These are phyloP conservation scores for Lymantria monacha DNA, from an alignment of 2,888 invertebrate species.

Conservation along the genomic window DNA sequence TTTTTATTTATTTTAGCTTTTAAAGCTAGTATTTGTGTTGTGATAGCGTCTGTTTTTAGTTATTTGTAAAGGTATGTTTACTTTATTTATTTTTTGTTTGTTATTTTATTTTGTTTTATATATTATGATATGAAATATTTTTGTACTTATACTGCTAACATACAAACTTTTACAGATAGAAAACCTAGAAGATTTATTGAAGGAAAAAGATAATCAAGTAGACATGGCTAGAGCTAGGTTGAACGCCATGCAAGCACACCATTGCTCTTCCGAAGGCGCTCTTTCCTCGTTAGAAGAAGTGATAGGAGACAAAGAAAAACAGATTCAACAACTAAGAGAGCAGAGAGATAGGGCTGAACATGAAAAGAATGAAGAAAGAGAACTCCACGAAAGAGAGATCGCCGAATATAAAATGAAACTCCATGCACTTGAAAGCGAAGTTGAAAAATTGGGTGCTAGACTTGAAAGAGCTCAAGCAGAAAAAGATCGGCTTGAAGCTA, in stretches of 20 bases:
- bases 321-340: conserved; percentile 96
- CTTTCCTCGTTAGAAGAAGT: conserved; percentile 96
- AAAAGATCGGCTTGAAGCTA: conserved; percentile 94
- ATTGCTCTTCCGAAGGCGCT: conserved; percentile 96
- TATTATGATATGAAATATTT: conserved; percentile 16
- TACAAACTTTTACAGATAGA: conserved; percentile 88
- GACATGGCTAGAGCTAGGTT: conserved; percentile 95
- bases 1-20: conserved; percentile 7
- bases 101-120: conserved; percentile 18
- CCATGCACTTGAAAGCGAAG: conserved; percentile 94
- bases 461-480: conserved; percentile 94
- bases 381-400: conserved; percentile 94
- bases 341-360: conserved; percentile 97
- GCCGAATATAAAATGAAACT: conserved; percentile 98
- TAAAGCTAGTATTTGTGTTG: conserved; percentile 26
- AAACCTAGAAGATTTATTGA: conserved; percentile 96
- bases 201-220: conserved; percentile 99
- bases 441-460: conserved; percentile 92
- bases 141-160: conserved; percentile 4
- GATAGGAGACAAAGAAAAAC: conserved; percentile 97
- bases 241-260: conserved; percentile 96
- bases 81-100: conserved; percentile 24
- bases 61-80: conserved; percentile 45
- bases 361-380: conserved; percentile 97
- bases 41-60: conserved; percentile 12